Conservation (phyloP, 2,797 vertebrate genomes). For the Esox lucius region DNA sequence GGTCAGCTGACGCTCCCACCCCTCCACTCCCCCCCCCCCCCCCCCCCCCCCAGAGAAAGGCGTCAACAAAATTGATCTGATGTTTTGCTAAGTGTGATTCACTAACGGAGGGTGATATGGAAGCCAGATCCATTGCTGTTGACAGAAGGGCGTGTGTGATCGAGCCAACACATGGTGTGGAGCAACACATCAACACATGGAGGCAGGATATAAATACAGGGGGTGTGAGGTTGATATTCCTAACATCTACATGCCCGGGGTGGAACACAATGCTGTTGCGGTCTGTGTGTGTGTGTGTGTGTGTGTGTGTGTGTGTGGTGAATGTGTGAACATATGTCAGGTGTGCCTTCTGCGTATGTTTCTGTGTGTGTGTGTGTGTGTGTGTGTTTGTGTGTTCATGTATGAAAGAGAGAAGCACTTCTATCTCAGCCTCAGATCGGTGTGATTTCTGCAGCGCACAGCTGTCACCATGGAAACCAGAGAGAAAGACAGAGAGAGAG, state of each 20-base stretch:
- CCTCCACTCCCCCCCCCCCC: conserved; percentile 9
- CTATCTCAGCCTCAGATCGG: conserved; percentile 70
- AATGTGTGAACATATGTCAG: conserved; percentile 12
- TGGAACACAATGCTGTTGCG: not conserved
- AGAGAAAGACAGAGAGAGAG: conserved; percentile 51
- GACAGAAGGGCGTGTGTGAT: conserved; percentile 33
- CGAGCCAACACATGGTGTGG: conserved; percentile 21
- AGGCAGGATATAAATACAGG: conserved; percentile 15
- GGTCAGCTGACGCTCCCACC: conserved; percentile 64
- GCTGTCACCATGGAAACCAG: conserved; percentile 78
- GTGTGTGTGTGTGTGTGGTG: conserved; percentile 4
- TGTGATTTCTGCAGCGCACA: conserved; percentile 75
- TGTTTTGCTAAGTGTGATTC: conserved; percentile 58
- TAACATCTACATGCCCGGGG: conserved; percentile 30
- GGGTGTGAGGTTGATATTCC: conserved; percentile 37
- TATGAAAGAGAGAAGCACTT: conserved; percentile 65
- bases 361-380: conserved; percentile 5
- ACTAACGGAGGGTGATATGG: conserved; percentile 51
- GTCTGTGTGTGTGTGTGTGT: conserved; percentile 7
- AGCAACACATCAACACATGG: conserved; percentile 33
- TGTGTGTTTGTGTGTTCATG: conserved; percentile 38
- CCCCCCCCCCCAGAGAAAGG: conserved; percentile 28
- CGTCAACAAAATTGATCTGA: conserved; percentile 59
- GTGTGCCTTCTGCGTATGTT: not conserved
- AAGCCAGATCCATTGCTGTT: conserved; percentile 57